Base-by-base conservation (phyloP, 2,113 vertebrate genomes). In the Entomyzon cyanotis region DNA sequence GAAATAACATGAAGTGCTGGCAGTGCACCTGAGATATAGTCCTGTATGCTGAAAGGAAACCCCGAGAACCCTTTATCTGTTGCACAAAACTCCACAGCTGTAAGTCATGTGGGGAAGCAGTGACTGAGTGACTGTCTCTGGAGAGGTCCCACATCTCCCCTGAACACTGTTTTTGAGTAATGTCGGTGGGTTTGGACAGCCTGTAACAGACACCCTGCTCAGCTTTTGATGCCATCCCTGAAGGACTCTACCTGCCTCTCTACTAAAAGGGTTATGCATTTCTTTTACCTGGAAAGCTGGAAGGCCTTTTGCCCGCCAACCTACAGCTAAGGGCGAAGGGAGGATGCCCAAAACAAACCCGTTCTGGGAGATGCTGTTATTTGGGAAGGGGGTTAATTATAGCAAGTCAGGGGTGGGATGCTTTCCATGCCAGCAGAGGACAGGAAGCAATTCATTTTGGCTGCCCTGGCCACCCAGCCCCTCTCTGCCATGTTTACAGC, bases 401-500 rank as follows among this genome's bases (percentile, higher is more conserved):
- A 92, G 62, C 9, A 1, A 10, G 6, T 7, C 58, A 42, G 52
- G 33, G 67, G 46, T 62, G 39, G 64, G 31, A 73, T 24, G 75
- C 22, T 60, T n/a, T 27, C 55, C 1, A 3, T 59, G 80, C 70
- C 87, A 56, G 53, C 46, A 23, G 18, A 68, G 59, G 39, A 84
- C 41, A 87, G 81, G 84, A 94, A 95, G 84, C 21, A 5, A 84
- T 75, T 76, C 21, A 78, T 87, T 91, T 90, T 23, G 21, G 79
- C 59, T 39, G 73, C 65, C 65, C 30, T 31, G 31, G 41, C 78
- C 75, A 58, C 20, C 15, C 31, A 42, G 81, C 39, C 59, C 67
- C 49, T 17, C 41, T 63, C 87, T 58, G 46, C 81, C 53, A 64
- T 95, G 92, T 98, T 98, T 98, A 97, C 96, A 96, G 97, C 60